A percentile compares a stretch with the other conserved stretches of the same genome.
phyloP scores from a whole-genome alignment of 2,797 vertebrate genomes.

The Chrosomus eos region DNA sequence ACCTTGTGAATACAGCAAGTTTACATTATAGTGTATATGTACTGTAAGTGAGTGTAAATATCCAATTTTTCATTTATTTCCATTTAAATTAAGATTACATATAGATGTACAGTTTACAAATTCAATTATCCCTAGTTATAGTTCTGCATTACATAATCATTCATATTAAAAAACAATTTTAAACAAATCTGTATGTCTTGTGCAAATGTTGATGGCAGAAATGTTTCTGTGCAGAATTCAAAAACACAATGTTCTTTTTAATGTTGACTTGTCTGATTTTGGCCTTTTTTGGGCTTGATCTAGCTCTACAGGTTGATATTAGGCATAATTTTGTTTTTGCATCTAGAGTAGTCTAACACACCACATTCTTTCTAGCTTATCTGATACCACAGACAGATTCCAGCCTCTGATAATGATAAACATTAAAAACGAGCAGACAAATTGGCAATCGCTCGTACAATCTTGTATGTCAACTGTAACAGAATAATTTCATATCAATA shows the following conservation, averaged over 20 bases:
- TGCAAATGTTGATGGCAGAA: background rate
- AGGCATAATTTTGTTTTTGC: conserved; percentile 19
- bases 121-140: background rate
- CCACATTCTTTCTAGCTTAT: conserved; percentile 36
- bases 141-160: background rate
- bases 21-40: background rate
- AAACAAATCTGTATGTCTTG: background rate
- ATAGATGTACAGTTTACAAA: background rate
- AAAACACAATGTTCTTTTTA: conserved; percentile 9
- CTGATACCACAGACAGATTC: conserved; percentile 30
- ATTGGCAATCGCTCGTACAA: conserved; percentile 12
- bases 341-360: background rate
- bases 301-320: conserved; percentile 14
- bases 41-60: no score
- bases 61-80: background rate
- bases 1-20: background rate
- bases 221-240: background rate
- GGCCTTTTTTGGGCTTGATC: conserved; percentile 30
- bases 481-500: background rate
- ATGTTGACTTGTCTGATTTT: conserved; percentile 8
- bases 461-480: conserved; percentile 19
- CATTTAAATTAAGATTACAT: background rate
- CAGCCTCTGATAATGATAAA: conserved; percentile 25
- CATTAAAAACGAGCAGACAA: conserved; percentile 13
- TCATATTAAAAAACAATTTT: background rate